These are phyloP conservation scores for Ptiloglossa arizonensis DNA, from an alignment of 1,140 invertebrate genomes.

Conservation along the genomic window DNA sequence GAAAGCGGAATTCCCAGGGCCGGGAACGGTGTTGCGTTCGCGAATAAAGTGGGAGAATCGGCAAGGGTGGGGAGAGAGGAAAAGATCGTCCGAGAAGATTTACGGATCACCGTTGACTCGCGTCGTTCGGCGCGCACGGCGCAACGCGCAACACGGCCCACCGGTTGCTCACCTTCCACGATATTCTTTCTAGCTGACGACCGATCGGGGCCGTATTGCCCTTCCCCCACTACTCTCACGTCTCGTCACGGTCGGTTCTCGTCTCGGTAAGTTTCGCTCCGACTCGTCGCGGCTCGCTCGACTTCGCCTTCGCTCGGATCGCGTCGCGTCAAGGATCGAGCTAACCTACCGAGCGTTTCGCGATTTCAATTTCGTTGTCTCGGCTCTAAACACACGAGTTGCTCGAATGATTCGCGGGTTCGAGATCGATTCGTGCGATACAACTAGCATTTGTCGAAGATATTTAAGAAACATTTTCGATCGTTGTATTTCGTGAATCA, in stretches of 20 bases:
- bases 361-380: background rate
- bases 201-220: background rate
- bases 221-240: background rate
- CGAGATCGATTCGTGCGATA: no score
- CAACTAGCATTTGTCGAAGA: background rate
- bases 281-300: background rate
- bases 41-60: conserved; percentile 50
- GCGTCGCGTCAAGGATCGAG: background rate
- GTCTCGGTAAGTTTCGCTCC: conserved; percentile 3
- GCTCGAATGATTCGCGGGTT: no score
- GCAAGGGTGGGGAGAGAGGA: conserved; percentile 1
- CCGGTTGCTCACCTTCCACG: conserved; percentile 23
- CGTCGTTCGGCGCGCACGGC: conserved; percentile 18
- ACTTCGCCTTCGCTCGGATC: conserved; percentile 2
- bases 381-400: background rate
- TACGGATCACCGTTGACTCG: conserved; percentile 31
- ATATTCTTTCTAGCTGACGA: background rate
- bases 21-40: conserved; percentile 47
- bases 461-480: no score
- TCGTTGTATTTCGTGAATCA: no score
- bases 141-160: conserved; percentile 16
- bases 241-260: background rate
- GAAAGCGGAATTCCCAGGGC: conserved; percentile 52
- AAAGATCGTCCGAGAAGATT: conserved; percentile 7
- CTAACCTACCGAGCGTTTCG: no score